Conservation (phyloP, 2,888 invertebrate species). For the Melanophora roralis region DNA sequence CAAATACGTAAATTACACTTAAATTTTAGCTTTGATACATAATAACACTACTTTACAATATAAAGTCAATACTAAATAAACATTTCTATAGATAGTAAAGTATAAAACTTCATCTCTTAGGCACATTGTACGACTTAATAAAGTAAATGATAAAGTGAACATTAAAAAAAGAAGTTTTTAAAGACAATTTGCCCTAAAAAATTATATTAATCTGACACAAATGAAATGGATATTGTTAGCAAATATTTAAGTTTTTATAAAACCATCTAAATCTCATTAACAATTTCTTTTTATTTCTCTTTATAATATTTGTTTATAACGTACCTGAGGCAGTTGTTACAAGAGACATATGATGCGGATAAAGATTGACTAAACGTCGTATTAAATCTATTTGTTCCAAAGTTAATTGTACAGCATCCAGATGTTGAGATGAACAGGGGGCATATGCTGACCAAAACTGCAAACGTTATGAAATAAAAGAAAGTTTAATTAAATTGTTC, state of each 20-base stretch:
- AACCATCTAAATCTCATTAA: not conserved
- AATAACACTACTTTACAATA: no score
- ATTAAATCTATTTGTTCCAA: slow-evolving; percentile 92
- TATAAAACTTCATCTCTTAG: no score
- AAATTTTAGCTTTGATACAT: no score
- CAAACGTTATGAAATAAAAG: slow-evolving; percentile 49
- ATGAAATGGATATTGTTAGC: not conserved
- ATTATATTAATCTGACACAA: not conserved
- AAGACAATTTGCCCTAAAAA: no score
- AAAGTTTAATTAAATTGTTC: not conserved
- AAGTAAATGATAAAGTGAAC: no score
- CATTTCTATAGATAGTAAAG: no score
- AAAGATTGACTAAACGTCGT: slow-evolving; percentile 87
- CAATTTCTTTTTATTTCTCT: not conserved
- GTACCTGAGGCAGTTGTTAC: slow-evolving; percentile 88
- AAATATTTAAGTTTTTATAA: slow-evolving; percentile 15
- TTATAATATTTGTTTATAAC: slow-evolving; percentile 33
- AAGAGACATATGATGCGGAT: slow-evolving; percentile 86
- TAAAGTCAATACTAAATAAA: no score
- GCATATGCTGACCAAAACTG: slow-evolving; percentile 94
- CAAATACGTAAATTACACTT: no score
- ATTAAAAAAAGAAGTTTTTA: no score
- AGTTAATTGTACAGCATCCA: slow-evolving; percentile 89
- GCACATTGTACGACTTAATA: no score
- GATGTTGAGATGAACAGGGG: slow-evolving; percentile 88